Evolutionary conservation across 2,113 vertebrate species (phyloP).

Genomic region (Deroptyus accipitrinus): DNA sequence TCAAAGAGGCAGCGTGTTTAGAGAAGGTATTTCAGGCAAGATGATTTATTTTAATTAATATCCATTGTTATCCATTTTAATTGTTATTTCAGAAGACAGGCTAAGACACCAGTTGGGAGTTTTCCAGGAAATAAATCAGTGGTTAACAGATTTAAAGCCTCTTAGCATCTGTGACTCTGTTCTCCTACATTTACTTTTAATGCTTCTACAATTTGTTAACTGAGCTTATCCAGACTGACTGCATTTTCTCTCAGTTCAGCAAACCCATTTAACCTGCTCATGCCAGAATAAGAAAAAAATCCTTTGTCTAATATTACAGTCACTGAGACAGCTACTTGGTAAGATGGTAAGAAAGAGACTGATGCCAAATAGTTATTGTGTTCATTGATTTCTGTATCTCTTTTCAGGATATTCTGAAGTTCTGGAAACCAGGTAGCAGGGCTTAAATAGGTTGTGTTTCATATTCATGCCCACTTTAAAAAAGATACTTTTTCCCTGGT

Average conservation of each 20-base stretch:
- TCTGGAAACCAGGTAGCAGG: background rate
- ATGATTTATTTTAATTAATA: slow-evolving; percentile 12
- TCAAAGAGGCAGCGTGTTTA: background rate
- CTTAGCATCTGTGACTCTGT: background rate
- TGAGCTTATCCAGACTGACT: background rate
- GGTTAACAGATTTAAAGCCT: slow-evolving; percentile 20
- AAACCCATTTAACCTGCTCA: slow-evolving; percentile 7
- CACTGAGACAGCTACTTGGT: background rate
- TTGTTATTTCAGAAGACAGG: background rate
- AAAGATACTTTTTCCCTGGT: background rate
- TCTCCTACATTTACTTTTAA: slow-evolving; percentile 13
- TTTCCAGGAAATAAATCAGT: slow-evolving; percentile 23
- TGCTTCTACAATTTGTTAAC: background rate
- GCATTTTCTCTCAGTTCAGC: background rate
- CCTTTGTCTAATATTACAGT: background rate
- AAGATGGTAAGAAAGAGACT: background rate
- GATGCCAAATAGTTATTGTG: background rate
- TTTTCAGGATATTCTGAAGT: background rate
- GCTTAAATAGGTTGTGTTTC: background rate
- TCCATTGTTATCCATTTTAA: background rate
- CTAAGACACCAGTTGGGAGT: background rate
- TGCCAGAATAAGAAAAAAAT: background rate
- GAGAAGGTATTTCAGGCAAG: background rate
- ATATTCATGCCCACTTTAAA: background rate
- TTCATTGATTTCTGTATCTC: background rate